Base-by-base conservation (phyloP, 2,797 vertebrate species). In the Tinamus major region DNA sequence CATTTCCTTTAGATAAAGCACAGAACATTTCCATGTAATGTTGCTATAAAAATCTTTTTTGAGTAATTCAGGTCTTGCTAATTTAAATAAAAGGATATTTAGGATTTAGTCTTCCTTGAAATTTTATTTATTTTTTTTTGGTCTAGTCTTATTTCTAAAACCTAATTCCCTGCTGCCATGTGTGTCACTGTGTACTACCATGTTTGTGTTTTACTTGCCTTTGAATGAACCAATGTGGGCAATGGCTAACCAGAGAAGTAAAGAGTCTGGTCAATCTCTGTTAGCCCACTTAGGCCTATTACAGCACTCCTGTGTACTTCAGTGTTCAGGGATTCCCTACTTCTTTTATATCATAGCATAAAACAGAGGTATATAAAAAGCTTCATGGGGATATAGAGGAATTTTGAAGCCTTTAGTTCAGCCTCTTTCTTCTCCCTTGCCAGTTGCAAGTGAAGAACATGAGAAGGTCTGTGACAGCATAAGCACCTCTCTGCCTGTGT, bases 391-490 rank as follows among this genome's bases (percentile, higher is more conserved):
- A 41, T 67, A 55, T 1, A 56, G 29, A 48, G 20, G 8, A 4
- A 62, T 82, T 76, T 69, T 62, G 14, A 79, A 53, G 21, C 16
- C 12, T 69, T 88, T 68, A 58, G 16, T 27, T 13, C 33, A 41
- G 13, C 51, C 77, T 33, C 8, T 2, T 2, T 79, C 13, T 79
- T 4, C 16, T 80, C 3, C 11, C 7, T 8, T 59, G n/a, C 6
- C 35, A 7, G 5, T 62, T 69, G 2, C 2, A 5, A 33, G 6
- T 41, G 39, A 39, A 14, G 68, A 79, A 9, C 8, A 5, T 1
- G 1, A 9, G 56, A 72, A 31, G 2, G 0, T 17, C 5, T 29
- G 13, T 61, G 55, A 33, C 20, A 87, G 5, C 2, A 55, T 5
- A 65, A 14, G 4, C 3, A 41, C 12, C 13, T 53, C 10, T 65